Evolutionary conservation across 2,113 vertebrate genomes (phyloP).

Genomic region (Amblyornis subalaris): DNA sequence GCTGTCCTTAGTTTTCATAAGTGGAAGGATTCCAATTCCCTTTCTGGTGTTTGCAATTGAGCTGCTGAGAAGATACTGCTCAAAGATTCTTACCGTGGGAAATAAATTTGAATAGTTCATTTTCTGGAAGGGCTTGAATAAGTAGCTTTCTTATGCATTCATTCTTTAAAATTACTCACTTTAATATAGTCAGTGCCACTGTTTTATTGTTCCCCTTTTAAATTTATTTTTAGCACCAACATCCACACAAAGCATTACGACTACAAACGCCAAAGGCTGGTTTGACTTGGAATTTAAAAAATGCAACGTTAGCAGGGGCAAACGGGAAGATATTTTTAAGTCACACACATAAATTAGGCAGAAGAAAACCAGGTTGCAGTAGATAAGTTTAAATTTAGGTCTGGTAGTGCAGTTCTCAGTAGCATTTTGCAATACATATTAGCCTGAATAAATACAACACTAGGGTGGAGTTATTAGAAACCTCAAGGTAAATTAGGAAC

Average conservation of each 20-base stretch:
- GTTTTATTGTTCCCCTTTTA: background rate
- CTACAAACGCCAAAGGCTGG: background rate
- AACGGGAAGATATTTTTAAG: background rate
- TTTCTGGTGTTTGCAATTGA: conserved; percentile 21
- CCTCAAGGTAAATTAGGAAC: background rate
- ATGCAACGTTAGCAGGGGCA: background rate
- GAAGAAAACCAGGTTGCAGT: background rate
- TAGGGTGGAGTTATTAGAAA: background rate
- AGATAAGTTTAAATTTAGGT: background rate
- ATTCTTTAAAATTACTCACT: conserved; percentile 39
- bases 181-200: background rate
- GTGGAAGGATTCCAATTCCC: conserved; percentile 11
- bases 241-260: background rate
- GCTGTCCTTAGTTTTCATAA: background rate
- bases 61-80: conserved; percentile 25
- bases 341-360: background rate
- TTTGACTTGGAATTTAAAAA: background rate
- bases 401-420: background rate
- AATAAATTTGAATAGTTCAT: conserved; percentile 35
- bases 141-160: conserved; percentile 17
- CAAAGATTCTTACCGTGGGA: background rate
- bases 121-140: conserved; percentile 18
- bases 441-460: background rate
- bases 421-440: background rate
- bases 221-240: conserved; percentile 19